phyloP scores from a whole-genome alignment of 1,140 invertebrate genomes.

The Wiebesia pumilae region DNA sequence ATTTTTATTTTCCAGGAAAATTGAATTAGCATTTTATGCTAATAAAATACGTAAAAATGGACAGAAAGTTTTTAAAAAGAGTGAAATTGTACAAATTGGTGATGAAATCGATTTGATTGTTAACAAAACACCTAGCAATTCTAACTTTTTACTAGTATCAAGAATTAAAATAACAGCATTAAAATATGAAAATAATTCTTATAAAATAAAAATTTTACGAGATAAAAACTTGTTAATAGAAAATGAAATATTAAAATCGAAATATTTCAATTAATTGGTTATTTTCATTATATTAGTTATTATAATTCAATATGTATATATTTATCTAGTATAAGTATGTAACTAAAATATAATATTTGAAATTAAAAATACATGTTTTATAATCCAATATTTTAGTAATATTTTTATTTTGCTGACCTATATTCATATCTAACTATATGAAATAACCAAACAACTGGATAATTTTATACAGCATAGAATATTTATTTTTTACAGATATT shows the following conservation, averaged over 20 bases:
- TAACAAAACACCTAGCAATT: background rate
- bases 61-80: background rate
- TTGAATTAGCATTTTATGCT: conserved; percentile 11
- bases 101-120: conserved; percentile 43
- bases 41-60: conserved; percentile 23
- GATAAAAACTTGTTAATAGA: background rate
- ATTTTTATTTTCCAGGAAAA: conserved; percentile 11
- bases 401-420: no score
- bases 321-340: no score
- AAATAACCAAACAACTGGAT: no score
- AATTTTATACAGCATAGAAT: no score
- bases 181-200: background rate
- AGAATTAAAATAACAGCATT: background rate
- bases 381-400: no score
- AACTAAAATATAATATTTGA: no score
- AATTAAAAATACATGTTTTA: no score
- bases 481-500: no score
- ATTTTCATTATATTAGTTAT: no score
- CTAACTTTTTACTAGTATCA: background rate
- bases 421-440: no score
- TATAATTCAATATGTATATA: no score
- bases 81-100: background rate
- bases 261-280: no score
- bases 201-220: background rate
- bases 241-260: background rate